Evolutionary conservation across 2,113 vertebrate species (phyloP).

Genomic region (Telmatochromis brichardi): DNA sequence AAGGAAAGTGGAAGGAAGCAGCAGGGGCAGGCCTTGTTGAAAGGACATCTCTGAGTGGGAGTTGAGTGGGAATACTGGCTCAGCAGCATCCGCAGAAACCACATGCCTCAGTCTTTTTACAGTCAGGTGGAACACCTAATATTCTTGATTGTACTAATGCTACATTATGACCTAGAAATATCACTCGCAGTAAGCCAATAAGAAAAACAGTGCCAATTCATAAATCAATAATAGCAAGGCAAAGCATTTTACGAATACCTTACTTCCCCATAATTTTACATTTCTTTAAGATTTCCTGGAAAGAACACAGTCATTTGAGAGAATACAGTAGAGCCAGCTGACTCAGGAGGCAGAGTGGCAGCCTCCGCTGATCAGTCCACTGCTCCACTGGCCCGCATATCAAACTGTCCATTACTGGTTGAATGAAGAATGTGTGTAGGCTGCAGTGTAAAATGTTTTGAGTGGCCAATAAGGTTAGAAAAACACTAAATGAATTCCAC

Average conservation of each 20-base stretch:
- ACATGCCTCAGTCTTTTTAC: neutral
- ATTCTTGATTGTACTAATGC: neutral
- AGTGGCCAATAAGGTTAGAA: neutral
- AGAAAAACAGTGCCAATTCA: neutral
- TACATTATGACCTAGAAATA: neutral
- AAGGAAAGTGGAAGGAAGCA: constrained; percentile 12
- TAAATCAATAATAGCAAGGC: neutral
- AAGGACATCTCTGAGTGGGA: constrained; percentile 44
- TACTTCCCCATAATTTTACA: neutral
- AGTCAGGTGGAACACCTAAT: neutral
- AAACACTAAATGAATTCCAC: neutral
- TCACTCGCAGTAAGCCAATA: neutral
- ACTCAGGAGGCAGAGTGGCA: neutral
- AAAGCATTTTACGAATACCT: neutral
- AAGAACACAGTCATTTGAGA: neutral
- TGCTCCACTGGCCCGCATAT: neutral
- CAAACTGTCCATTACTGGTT: neutral
- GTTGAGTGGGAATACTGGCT: constrained; percentile 41
- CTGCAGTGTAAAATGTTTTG: neutral
- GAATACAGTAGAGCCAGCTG: neutral
- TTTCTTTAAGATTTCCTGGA: neutral
- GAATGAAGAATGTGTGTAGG: neutral
- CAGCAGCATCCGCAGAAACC: neutral
- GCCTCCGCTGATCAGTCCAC: neutral
- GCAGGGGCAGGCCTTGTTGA: neutral